Conservation (phyloP, 2,888 invertebrate species). For the Tetanocera ferruginea region DNA sequence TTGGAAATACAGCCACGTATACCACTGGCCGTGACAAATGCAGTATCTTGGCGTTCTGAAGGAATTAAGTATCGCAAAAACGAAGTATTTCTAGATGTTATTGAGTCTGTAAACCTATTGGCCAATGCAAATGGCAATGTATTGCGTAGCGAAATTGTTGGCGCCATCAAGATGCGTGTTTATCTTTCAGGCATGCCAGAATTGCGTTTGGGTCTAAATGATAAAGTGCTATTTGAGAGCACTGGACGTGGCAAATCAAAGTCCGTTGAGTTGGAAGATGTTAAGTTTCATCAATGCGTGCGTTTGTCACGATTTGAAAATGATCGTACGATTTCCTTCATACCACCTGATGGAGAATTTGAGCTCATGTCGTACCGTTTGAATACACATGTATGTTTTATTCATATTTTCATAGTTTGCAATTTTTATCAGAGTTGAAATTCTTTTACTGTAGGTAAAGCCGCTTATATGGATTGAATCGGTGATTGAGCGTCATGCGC, state of each 20-base stretch:
- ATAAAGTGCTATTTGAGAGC: slow-evolving; percentile 97
- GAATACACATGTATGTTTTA: slow-evolving; percentile 85
- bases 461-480: slow-evolving; percentile 99
- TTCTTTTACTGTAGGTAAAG: slow-evolving; percentile 73
- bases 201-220: slow-evolving; percentile 93
- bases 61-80: slow-evolving; percentile 99
- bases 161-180: slow-evolving; percentile 98
- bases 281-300: slow-evolving; percentile 99
- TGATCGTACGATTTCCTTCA: slow-evolving; percentile 97
- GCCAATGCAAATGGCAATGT: slow-evolving; percentile 98
- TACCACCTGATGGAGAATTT: slow-evolving; percentile 99
- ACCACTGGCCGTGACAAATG: slow-evolving; percentile 99
- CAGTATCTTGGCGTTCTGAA: slow-evolving; percentile 98
- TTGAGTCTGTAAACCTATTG: slow-evolving; percentile 96
- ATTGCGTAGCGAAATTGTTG: slow-evolving; percentile 96
- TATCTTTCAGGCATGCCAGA: slow-evolving; percentile 99
- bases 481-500: slow-evolving; percentile 96
- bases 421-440: background rate
- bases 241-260: slow-evolving; percentile 98
- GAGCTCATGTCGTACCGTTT: slow-evolving; percentile 98
- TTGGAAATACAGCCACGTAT: slow-evolving; percentile 95
- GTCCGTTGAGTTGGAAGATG: slow-evolving; percentile 97
- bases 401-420: background rate
- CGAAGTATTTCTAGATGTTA: slow-evolving; percentile 98
- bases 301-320: slow-evolving; percentile 96